These are phyloP conservation scores for Plagodis pulveraria DNA, from an alignment of 2,888 invertebrate species.

Conservation along the genomic window DNA sequence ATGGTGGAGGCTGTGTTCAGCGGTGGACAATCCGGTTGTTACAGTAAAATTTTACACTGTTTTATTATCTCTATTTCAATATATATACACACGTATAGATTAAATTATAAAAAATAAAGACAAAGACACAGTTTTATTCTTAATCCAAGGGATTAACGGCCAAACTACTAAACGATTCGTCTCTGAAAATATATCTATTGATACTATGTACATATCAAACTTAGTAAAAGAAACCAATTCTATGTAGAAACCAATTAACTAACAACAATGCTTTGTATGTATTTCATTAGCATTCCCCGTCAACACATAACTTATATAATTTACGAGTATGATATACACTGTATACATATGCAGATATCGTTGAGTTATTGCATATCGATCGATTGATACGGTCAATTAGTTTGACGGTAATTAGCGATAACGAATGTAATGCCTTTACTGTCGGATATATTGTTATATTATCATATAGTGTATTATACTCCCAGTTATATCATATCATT, in stretches of 20 bases:
- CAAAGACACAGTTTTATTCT: too few relatives aligned
- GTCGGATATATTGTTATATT: background rate
- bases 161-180: too few relatives aligned
- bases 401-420: constrained; percentile 41
- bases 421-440: constrained; percentile 33
- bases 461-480: too few relatives aligned
- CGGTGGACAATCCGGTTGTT: too few relatives aligned
- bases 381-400: constrained; percentile 48
- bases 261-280: background rate
- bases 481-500: too few relatives aligned
- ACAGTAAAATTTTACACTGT: too few relatives aligned
- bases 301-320: constrained; percentile 14
- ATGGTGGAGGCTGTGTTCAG: too few relatives aligned
- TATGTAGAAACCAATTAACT: background rate
- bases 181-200: background rate
- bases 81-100: too few relatives aligned
- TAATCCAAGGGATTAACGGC: too few relatives aligned
- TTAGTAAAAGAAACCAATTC: too few relatives aligned
- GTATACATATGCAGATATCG: constrained; percentile 40
- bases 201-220: background rate
- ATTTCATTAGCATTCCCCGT: constrained; percentile 13
- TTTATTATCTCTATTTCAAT: too few relatives aligned
- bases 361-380: constrained; percentile 40
- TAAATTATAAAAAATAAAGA: too few relatives aligned
- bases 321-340: constrained; percentile 18